These are phyloP conservation scores for Mobula hypostoma DNA, from an alignment of 2,113 vertebrate genomes.

Conservation along the genomic window DNA sequence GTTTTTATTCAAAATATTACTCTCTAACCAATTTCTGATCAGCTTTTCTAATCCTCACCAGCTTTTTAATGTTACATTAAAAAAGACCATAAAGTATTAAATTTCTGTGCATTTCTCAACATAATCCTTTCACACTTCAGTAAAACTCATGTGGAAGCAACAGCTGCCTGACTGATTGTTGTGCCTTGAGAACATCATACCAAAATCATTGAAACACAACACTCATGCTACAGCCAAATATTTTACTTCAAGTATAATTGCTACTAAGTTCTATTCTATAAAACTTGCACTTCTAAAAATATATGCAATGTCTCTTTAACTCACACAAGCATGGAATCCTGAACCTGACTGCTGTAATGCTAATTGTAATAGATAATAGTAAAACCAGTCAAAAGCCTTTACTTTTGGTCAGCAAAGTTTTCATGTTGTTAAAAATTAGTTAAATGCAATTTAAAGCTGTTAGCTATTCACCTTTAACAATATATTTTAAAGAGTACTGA, in stretches of 20 bases:
- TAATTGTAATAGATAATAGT: background rate
- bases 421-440: background rate
- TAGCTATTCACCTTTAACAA: background rate
- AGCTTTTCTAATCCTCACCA: background rate
- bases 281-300: background rate
- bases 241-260: background rate
- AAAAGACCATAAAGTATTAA: background rate
- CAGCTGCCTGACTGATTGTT: background rate
- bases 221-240: background rate
- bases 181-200: background rate
- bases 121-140: background rate
- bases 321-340: background rate
- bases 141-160: background rate
- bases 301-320: background rate
- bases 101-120: background rate
- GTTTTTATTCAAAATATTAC: background rate
- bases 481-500: background rate
- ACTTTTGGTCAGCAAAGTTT: background rate
- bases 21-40: background rate
- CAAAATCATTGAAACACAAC: background rate
- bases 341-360: background rate
- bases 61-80: too few species aligned
- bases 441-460: background rate
- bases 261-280: background rate
- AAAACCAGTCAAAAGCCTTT: background rate